A percentile compares a stretch with the other conserved stretches of the same genome.
These are phyloP conservation scores for Paramacrobiotus metropolitanus DNA, from an alignment of 1,140 invertebrate species.

Conservation along the genomic window DNA sequence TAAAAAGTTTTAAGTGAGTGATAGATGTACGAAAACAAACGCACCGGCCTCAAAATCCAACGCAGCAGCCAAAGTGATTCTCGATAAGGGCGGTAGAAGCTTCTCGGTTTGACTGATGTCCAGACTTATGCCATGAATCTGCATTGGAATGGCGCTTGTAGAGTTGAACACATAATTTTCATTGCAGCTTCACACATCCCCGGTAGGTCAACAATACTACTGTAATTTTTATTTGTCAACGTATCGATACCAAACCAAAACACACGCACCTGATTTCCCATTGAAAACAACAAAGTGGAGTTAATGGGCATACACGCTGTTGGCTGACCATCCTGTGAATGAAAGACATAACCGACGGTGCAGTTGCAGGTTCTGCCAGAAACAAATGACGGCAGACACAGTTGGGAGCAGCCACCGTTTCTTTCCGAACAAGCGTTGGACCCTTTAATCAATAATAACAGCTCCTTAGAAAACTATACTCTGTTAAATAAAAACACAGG, in stretches of 20 bases:
- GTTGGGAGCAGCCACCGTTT: conserved; percentile 42
- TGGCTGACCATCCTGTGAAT: conserved; percentile 28
- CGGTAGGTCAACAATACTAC: no score
- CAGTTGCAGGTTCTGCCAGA: conserved; percentile 39
- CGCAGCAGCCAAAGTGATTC: conserved; percentile 42
- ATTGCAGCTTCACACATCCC: no score
- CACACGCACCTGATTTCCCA: no score
- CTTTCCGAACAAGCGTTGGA: conserved; percentile 27
- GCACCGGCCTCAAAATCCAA: conserved; percentile 50
- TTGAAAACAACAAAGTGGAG: conserved; percentile 49
- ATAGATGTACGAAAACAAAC: no score
- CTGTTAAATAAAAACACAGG: no score
- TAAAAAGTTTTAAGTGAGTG: no score
- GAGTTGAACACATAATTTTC: no score
- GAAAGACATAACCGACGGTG: conserved; percentile 39
- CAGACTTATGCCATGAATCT: conserved; percentile 41
- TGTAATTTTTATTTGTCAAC: no score
- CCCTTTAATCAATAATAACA: no score
- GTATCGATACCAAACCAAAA: no score
- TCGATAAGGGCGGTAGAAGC: conserved; percentile 48
- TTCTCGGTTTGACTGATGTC: conserved; percentile 21
- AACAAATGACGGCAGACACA: conserved; percentile 42
- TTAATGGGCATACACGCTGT: conserved; percentile 21
- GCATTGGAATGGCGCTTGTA: no score
- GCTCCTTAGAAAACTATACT: no score